Conservation (phyloP, 2,888 invertebrate genomes). For the Caenorhabditis becei region DNA sequence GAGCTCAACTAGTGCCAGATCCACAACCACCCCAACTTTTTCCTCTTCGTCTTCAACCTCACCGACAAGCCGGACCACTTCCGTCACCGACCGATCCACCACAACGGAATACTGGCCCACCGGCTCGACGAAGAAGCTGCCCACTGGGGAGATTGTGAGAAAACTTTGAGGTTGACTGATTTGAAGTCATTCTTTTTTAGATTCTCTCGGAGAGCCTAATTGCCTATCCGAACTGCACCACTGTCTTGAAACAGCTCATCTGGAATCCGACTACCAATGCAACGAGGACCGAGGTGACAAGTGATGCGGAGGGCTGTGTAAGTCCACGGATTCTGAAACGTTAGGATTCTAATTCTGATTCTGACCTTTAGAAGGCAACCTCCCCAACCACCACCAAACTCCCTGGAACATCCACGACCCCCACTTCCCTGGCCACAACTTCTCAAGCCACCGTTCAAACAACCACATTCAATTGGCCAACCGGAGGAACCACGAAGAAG, state of each 20-base stretch:
- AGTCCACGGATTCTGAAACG: not conserved
- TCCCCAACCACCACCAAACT: not conserved
- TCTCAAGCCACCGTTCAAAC: not conserved
- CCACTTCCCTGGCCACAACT: not conserved
- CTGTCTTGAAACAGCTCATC: not conserved
- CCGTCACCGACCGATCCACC: too few relatives aligned
- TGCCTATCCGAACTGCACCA: constrained; percentile 10
- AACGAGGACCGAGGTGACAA: not conserved
- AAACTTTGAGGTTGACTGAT: not conserved
- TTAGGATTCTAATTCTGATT: not conserved
- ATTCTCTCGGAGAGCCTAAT: not conserved
- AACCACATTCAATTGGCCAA: not conserved
- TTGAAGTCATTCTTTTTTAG: not conserved
- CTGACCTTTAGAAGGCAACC: not conserved
- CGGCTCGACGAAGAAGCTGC: not conserved
- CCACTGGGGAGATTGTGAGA: not conserved
- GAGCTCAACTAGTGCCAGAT: too few relatives aligned
- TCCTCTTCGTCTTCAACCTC: too few relatives aligned
- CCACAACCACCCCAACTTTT: too few relatives aligned
- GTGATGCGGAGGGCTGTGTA: constrained; percentile 21
- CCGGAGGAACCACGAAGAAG: not conserved
- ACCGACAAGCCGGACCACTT: not conserved
- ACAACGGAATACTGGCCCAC: constrained; percentile 4
- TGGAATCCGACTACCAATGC: not conserved
- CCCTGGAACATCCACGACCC: not conserved